Evolutionary conservation across 2,797 vertebrate species (phyloP).

Genomic region (Pristis pectinata): DNA sequence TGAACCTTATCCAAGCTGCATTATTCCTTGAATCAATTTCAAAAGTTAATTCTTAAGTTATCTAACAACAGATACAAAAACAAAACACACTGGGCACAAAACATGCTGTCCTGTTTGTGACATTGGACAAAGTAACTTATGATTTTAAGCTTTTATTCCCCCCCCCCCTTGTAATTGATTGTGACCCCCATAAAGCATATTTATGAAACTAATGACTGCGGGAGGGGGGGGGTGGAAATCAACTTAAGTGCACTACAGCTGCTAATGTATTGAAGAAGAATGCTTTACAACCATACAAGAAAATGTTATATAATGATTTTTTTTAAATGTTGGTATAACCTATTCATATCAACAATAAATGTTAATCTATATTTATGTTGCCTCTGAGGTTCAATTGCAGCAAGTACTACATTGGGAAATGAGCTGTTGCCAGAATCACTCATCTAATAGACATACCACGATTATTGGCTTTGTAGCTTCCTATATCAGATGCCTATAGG

Average conservation of each 20-base stretch:
- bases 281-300: not conserved
- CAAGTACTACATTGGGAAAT: not conserved
- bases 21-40: not conserved
- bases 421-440: not conserved
- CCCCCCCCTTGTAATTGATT: not conserved
- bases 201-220: not conserved
- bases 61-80: not conserved
- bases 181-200: not conserved
- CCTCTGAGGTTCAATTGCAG: not conserved
- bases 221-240: too few species aligned
- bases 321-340: not conserved
- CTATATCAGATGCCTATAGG: not conserved
- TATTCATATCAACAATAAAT: not conserved
- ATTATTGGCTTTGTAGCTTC: not conserved
- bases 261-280: not conserved
- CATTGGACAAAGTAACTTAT: not conserved
- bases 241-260: not conserved
- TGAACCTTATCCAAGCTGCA: too few species aligned
- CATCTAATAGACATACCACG: too few species aligned
- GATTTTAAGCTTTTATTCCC: not conserved
- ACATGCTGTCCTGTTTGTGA: not conserved
- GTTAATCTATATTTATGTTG: not conserved
- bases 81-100: not conserved
- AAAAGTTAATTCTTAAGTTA: slow-evolving; percentile 9
- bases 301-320: not conserved